Evolutionary conservation across 2,888 invertebrate genomes (phyloP).

Genomic region (Dorcus parallelipipedus): DNA sequence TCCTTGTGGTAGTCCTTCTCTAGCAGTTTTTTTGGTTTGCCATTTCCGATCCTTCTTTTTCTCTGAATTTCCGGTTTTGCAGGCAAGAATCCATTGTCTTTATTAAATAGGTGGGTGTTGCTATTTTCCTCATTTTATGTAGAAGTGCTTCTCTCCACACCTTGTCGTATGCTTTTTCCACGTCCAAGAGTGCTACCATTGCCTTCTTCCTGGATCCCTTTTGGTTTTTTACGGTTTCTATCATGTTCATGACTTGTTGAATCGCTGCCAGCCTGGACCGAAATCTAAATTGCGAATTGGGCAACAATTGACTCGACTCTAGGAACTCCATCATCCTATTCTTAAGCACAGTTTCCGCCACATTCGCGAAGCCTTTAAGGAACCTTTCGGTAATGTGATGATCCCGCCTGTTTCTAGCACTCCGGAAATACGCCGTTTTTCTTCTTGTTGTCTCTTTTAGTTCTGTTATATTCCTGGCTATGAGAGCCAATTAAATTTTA

Average conservation of each 20-base stretch:
- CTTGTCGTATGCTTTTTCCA: constrained; percentile 1
- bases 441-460: too few species aligned
- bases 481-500: too few species aligned
- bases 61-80: background rate
- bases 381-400: background rate
- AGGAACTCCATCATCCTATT: background rate
- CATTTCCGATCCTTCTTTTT: background rate
- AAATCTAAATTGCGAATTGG: too few species aligned
- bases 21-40: background rate
- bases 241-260: background rate
- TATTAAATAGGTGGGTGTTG: background rate
- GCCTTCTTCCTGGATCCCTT: background rate
- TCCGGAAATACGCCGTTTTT: background rate
- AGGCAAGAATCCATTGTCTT: background rate
- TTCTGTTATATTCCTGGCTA: too few species aligned
- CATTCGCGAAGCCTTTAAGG: background rate
- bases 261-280: background rate
- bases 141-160: background rate
- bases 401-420: background rate
- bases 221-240: background rate
- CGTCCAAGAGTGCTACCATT: background rate
- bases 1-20: background rate
- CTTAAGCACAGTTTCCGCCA: background rate
- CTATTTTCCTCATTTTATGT: background rate
- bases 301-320: background rate